Evolutionary conservation across 2,888 invertebrate genomes (phyloP).

Genomic region (Troilus luridus): DNA sequence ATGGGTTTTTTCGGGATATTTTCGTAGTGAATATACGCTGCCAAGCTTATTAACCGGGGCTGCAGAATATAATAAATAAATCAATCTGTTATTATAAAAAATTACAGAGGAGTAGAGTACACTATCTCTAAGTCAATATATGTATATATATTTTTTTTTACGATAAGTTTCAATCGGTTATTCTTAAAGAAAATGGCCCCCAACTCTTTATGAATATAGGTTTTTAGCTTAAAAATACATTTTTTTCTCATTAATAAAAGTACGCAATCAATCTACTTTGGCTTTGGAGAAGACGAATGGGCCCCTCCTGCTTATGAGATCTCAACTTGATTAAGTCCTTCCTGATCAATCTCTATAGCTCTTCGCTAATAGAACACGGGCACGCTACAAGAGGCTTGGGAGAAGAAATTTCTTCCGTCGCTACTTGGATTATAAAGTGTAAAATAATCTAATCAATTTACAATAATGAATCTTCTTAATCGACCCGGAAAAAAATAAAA

Average conservation of each 20-base stretch:
- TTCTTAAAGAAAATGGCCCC: neutral
- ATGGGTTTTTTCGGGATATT: too few species aligned
- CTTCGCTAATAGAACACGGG: neutral
- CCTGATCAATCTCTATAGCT: constrained; percentile 31
- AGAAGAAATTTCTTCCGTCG: neutral
- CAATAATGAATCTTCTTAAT: neutral
- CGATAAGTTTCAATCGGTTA: too few species aligned
- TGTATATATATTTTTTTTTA: too few species aligned
- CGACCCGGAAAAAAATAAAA: too few species aligned
- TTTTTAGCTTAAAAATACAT: constrained; percentile 12
- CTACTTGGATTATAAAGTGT: neutral
- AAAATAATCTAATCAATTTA: neutral
- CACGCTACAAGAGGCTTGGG: neutral
- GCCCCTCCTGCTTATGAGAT: neutral
- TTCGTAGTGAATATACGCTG: too few species aligned
- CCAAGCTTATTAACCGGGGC: too few species aligned
- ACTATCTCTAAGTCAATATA: too few species aligned
- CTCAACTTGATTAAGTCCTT: constrained; percentile 22
- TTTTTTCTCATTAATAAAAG: constrained; percentile 27
- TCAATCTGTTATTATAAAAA: too few species aligned
- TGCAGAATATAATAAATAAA: too few species aligned
- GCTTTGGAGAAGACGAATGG: neutral
- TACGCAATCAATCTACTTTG: neutral
- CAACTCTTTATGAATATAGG: neutral
- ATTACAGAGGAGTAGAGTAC: too few species aligned